Conservation (phyloP, 2,888 invertebrate genomes). For the Schrankia costaestrigalis region DNA sequence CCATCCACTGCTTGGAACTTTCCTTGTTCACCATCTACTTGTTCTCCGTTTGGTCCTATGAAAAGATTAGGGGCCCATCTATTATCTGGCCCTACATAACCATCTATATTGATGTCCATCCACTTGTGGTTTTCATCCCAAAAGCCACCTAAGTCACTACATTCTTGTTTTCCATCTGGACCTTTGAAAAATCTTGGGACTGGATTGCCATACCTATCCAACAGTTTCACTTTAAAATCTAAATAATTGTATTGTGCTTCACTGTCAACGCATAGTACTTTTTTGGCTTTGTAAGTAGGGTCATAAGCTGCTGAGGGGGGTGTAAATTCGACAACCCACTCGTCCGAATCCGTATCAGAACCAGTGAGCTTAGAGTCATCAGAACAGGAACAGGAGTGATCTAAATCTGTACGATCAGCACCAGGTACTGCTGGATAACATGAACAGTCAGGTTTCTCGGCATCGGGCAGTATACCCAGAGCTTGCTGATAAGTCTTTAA, state of each 20-base stretch:
- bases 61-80: constrained; percentile 65
- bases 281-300: constrained; percentile 54
- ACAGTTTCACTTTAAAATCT: constrained; percentile 64
- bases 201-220: constrained; percentile 61
- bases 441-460: constrained; percentile 59
- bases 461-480: constrained; percentile 56
- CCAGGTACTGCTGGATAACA: constrained; percentile 58
- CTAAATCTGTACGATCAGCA: constrained; percentile 43
- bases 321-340: constrained; percentile 74
- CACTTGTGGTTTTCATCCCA: constrained; percentile 63
- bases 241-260: constrained; percentile 61
- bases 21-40: constrained; percentile 55
- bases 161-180: constrained; percentile 65
- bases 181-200: constrained; percentile 68
- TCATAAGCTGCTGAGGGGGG: constrained; percentile 64
- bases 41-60: constrained; percentile 59
- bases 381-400: constrained; percentile 67
- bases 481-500: constrained; percentile 72
- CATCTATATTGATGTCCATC: constrained; percentile 67
- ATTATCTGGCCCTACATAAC: constrained; percentile 61
- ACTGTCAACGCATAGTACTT: constrained; percentile 44
- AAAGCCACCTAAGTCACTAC: constrained; percentile 74
- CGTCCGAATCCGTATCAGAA: constrained; percentile 68
- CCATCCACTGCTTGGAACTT: constrained; percentile 58
- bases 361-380: constrained; percentile 47